These are phyloP conservation scores for Labia minor DNA, from an alignment of 2,888 invertebrate species.

Conservation along the genomic window DNA sequence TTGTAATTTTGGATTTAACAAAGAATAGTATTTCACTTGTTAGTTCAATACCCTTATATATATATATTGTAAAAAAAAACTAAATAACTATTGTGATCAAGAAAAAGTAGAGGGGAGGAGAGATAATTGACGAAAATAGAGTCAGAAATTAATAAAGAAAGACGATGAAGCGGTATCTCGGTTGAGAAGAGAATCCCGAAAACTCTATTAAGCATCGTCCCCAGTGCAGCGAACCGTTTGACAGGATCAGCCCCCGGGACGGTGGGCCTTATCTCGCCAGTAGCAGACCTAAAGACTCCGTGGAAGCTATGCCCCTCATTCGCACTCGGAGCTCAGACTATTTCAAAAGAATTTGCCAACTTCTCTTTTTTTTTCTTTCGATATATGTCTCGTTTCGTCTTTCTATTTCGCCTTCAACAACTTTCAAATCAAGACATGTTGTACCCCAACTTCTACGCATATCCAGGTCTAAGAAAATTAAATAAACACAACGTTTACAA, in stretches of 20 bases:
- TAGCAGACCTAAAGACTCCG: not conserved
- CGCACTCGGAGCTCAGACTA: not conserved
- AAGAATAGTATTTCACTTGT: too few relatives aligned
- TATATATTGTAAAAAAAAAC: too few relatives aligned
- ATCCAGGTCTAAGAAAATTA: too few relatives aligned
- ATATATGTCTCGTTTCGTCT: too few relatives aligned
- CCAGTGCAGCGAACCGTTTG: not conserved
- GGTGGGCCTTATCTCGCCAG: not conserved
- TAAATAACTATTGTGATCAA: too few relatives aligned
- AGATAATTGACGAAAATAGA: not conserved
- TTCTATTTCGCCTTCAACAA: too few relatives aligned
- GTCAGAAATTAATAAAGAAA: constrained; percentile 5
- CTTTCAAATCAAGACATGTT: too few relatives aligned
- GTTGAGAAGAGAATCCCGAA: not conserved
- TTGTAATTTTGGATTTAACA: too few relatives aligned
- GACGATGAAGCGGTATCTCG: not conserved
- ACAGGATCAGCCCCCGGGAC: not conserved
- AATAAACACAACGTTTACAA: too few relatives aligned
- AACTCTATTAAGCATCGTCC: not conserved
- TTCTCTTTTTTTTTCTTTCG: not conserved
- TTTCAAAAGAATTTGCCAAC: constrained; percentile 2
- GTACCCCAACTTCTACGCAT: too few relatives aligned
- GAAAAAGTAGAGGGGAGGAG: not conserved
- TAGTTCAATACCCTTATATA: too few relatives aligned
- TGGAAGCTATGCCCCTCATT: not conserved